Conservation (phyloP, 2,888 invertebrate species). For the Spilarctia lutea region DNA sequence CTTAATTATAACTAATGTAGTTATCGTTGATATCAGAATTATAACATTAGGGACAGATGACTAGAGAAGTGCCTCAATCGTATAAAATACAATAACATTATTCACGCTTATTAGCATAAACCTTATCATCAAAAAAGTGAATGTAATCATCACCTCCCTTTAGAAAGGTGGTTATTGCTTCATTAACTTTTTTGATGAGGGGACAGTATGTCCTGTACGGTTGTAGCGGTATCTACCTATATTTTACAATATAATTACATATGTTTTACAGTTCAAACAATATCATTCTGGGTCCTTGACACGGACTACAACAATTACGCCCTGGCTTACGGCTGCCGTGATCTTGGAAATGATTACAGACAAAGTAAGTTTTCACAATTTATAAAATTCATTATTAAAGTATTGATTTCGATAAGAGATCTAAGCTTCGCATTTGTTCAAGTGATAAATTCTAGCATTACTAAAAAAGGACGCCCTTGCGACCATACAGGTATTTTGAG, state of each 20-base stretch:
- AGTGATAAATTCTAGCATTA: background rate
- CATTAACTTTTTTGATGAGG: too few relatives aligned
- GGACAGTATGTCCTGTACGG: background rate
- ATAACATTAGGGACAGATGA: too few relatives aligned
- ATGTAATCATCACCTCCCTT: too few relatives aligned
- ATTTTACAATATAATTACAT: background rate
- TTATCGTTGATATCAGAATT: background rate
- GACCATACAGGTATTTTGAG: too few relatives aligned
- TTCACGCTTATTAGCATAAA: too few relatives aligned
- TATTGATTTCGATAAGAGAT: background rate
- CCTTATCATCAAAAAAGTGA: too few relatives aligned
- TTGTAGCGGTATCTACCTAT: background rate
- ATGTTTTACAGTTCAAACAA: constrained; percentile 42
- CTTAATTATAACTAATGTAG: background rate
- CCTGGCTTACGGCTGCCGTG: constrained; percentile 87
- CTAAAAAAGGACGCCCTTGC: too few relatives aligned
- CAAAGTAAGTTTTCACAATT: constrained; percentile 31
- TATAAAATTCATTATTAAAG: background rate
- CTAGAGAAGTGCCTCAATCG: too few relatives aligned
- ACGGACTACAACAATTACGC: constrained; percentile 87
- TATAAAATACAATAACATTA: too few relatives aligned
- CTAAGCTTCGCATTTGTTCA: background rate
- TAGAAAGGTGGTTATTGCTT: too few relatives aligned
- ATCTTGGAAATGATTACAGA: constrained; percentile 53
- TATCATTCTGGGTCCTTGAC: constrained; percentile 85